Evolutionary conservation across 1,140 invertebrate genomes (phyloP), one percentile per base, ranked within the genome.

Genomic region (Limonius californicus): DNA sequence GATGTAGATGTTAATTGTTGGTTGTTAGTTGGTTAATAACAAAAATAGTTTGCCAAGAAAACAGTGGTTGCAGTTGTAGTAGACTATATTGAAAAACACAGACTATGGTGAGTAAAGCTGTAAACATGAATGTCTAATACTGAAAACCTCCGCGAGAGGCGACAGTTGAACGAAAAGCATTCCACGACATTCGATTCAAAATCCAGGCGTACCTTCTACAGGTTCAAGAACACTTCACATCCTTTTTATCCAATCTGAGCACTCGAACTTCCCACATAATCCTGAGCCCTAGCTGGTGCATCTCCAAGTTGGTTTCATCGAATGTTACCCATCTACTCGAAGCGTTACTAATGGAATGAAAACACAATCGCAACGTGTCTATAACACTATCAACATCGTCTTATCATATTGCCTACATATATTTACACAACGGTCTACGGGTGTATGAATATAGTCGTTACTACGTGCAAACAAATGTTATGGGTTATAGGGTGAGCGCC

Each of bases 281-380:
- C 12, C 42, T 6, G 16, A 18, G 14, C 42, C 42, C 23, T 9
- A 4, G 9, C 16, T 4, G 12, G 4, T 45, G 42, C n/a, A 45
- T 45, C 16, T 45, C 16, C 3, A 45, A 45, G 42, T 18, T 15
- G 42, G 3, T 45, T 45, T 12, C 42, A 45, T 45, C 14, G 14
- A 4, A 4, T 45, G 42, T 45, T 45, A 27, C 42, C 42, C 12
- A 45, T 12, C 42, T 53, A 14, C 56, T 57, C 50, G 42, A 62
- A 57, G 56, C 54, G 61, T 62, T 57, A 39, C 50, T 67, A 64
- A 67, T 67, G 62, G 62, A 67, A 67, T 64, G 62, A 67, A 67
- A 67, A 67, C 65, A 67, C 61, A 67, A 67, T 67, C 57, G 59
- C 50, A 54, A 64, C 65, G 62, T 67, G 65, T 67, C 59, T 67